Conservation (phyloP, 2,888 invertebrate genomes). For the Macrophya annulata region DNA sequence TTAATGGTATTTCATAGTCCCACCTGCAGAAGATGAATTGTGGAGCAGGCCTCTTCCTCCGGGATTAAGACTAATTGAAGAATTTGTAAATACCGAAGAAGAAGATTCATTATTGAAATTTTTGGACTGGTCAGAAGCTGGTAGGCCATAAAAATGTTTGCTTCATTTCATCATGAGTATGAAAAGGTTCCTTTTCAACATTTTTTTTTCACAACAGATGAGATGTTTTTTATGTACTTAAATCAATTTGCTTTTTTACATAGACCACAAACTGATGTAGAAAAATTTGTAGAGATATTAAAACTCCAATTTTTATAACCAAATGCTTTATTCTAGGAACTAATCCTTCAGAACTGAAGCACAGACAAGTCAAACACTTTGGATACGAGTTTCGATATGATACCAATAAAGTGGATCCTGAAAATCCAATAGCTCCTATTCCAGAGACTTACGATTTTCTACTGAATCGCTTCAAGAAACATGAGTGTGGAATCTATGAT, state of each 20-base stretch:
- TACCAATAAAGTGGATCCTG: slow-evolving; percentile 91
- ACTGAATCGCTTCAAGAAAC: slow-evolving; percentile 82
- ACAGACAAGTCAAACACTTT: slow-evolving; percentile 93
- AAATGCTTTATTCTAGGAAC: slow-evolving; percentile 60
- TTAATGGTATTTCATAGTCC: slow-evolving; percentile 73
- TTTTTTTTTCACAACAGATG: not conserved
- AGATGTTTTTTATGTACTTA: not conserved
- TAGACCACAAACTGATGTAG: not conserved
- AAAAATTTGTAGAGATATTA: not conserved
- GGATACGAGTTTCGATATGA: slow-evolving; percentile 96
- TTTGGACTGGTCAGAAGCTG: slow-evolving; percentile 81
- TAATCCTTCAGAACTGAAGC: slow-evolving; percentile 83
- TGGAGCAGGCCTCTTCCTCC: slow-evolving; percentile 81
- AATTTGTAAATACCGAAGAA: slow-evolving; percentile 88
- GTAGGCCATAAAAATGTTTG: not conserved
- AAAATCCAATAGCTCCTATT: slow-evolving; percentile 86
- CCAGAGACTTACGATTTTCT: slow-evolving; percentile 87
- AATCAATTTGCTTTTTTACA: not conserved
- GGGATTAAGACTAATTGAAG: slow-evolving; percentile 86
- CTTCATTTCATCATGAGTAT: not conserved
- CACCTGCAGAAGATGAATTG: slow-evolving; percentile 65
- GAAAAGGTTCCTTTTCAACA: not conserved
- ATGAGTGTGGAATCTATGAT: slow-evolving; percentile 77
- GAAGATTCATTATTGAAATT: slow-evolving; percentile 84
- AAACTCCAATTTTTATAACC: not conserved